Evolutionary conservation across 2,888 invertebrate species (phyloP), one percentile per base, ranked within the genome.

Genomic region (Brenthis daphne): DNA sequence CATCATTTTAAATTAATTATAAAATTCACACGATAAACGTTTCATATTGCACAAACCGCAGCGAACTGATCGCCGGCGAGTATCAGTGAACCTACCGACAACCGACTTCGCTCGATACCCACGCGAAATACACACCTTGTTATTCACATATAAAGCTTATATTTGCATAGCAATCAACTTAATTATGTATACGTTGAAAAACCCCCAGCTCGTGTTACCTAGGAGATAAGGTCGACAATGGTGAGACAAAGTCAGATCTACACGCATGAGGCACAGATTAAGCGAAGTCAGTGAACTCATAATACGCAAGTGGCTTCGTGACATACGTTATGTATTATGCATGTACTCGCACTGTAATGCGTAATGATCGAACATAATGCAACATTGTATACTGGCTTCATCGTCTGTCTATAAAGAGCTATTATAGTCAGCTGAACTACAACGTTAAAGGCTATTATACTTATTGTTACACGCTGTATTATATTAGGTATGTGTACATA

Each of bases 231-330:
- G 51, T 51, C 14, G 24, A 63, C 37, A 67, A 56, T 67, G 11
- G 56, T 14, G 14, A 37, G 33, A 1, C 11, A 60, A 60, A 60
- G 29, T 60, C 29, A 58, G 54, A 29, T 66, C 53, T 66, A 66
- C 58, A 66, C 66, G 58, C 67, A 58, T 54, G 57, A 60, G 55
- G 60, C 50, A 55, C 61, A 63, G 67, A 67, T 67, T 67, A 67
- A 63, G 43, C 50, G 55, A 61, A 67, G 67, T 67, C 67, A 61
- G 24, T 67, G 67, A 67, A 61, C 67, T 61, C 67, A 60, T 51
- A 67, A 67, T 67, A 56, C 67, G 66, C 66, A 66, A 66, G 66
- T 60, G 66, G 66, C 65, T 66, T 58, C 65, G 57, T 58, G 65
- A 66, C 58, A 66, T 29, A 33, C 58, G 57, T 47, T 66, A 54